Evolutionary conservation across 2,797 vertebrate species (phyloP).

Genomic region (Eulemur albifrons): DNA sequence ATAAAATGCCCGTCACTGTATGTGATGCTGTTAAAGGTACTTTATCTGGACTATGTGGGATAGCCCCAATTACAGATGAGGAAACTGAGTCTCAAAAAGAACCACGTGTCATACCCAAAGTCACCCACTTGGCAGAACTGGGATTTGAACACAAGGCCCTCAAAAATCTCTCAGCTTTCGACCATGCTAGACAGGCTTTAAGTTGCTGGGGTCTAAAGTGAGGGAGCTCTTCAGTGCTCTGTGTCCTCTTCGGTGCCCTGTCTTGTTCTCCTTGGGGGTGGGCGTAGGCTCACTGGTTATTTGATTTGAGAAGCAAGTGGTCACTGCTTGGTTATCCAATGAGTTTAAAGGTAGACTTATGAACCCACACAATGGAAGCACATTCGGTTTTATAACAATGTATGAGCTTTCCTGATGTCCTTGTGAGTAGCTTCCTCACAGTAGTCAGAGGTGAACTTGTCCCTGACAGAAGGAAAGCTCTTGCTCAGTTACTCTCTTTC

Average conservation of each 20-base stretch:
- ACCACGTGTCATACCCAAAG: not conserved
- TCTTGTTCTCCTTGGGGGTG: not conserved
- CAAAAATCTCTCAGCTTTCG: not conserved
- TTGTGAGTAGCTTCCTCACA: not conserved
- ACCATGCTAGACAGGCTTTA: not conserved
- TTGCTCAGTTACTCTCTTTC: not conserved
- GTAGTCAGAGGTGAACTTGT: not conserved
- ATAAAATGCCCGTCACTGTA: not conserved
- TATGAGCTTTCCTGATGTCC: not conserved
- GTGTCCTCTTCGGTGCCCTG: not conserved
- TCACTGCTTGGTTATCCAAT: not conserved
- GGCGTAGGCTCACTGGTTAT: not conserved
- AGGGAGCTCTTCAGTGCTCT: not conserved
- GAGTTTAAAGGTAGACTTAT: not conserved
- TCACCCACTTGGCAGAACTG: not conserved
- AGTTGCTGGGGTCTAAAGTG: not conserved
- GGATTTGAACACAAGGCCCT: not conserved
- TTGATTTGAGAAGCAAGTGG: not conserved
- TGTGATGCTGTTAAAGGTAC: fast-evolving
- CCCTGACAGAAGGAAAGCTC: not conserved
- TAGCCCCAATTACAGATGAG: not conserved
- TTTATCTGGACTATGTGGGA: not conserved
- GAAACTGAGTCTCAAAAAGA: not conserved
- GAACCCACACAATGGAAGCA: not conserved
- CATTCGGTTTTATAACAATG: not conserved